Conservation (phyloP, 92 coral and sea anemone genomes). For the Porites lobata region DNA sequence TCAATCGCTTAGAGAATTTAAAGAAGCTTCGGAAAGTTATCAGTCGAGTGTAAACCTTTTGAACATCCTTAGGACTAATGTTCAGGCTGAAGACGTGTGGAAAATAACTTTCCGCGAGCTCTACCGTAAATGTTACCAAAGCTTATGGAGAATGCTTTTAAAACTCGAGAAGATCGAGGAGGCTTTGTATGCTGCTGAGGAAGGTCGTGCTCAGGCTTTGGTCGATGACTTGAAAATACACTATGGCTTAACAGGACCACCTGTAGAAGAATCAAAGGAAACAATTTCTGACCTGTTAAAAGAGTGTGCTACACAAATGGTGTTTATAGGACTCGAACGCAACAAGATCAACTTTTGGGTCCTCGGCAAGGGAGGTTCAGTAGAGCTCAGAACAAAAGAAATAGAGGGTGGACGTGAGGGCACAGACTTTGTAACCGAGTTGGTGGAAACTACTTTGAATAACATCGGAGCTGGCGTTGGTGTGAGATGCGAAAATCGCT, state of each 20-base stretch:
- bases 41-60: too few relatives aligned
- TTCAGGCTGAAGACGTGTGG: too few relatives aligned
- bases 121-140: too few relatives aligned
- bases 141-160: too few relatives aligned
- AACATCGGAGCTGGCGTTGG: not conserved
- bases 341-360: not conserved
- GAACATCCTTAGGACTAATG: too few relatives aligned
- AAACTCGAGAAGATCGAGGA: too few relatives aligned
- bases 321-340: not conserved
- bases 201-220: too few relatives aligned
- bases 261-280: not conserved
- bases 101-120: too few relatives aligned
- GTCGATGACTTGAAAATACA: not conserved
- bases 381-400: not conserved
- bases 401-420: not conserved
- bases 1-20: not conserved
- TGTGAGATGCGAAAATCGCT: not conserved
- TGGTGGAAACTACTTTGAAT: not conserved
- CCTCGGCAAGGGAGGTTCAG: not conserved
- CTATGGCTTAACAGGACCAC: not conserved
- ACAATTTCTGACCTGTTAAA: not conserved
- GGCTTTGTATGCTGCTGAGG: too few relatives aligned
- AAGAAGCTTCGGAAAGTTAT: not conserved
- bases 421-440: not conserved
- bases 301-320: not conserved